Evolutionary conservation across 2,113 vertebrate genomes (phyloP), one percentile per base, ranked within the genome.

Genomic region (Struthio camelus): DNA sequence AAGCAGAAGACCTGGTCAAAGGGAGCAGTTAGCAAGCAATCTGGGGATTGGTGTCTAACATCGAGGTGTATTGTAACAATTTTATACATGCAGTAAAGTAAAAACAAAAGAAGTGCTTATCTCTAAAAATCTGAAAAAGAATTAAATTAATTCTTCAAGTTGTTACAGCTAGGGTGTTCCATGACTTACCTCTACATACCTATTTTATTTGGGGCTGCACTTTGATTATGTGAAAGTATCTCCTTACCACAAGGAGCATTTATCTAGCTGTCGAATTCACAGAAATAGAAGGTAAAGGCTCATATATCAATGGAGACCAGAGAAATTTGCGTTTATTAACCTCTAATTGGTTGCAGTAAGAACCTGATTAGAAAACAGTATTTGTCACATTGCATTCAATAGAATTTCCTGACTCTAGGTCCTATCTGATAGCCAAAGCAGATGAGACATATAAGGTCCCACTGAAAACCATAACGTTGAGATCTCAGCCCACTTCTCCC

Each of bases 341-440:
- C 77, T 84, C 84, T 36, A 50, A 80, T 44, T 54, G 62, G 50
- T 71, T 80, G 50, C 54, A 75, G 44, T 32, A 62, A 34, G 58
- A 85, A 30, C 79, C 85, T 44, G 40, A 87, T 85, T 34, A 77
- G 85, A 87, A 93, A 93, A 91, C 56, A 80, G 61, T 25, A 56
- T 36, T 61, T 50, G 36, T 36, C 78, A 75, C 50, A 71, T 32
- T 32, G 6, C 1, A 2, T 30, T 42, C 81, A 51, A 42, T 51
- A 79, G 73, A 94, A 79, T 23, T 50, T 95, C 87, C 78, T 76
- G 79, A 59, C 38, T 80, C 44, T 2, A 53, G 16, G 28, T 90
- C 19, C 44, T 40, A 48, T 48, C 48, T 23, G 14, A n/a, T 48
- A 91, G 23, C 22, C 38, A 48, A 64, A 81, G 12, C 28, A 44